Base-by-base conservation (phyloP, 2,113 vertebrate species). In the Pituophis catenifer region DNA sequence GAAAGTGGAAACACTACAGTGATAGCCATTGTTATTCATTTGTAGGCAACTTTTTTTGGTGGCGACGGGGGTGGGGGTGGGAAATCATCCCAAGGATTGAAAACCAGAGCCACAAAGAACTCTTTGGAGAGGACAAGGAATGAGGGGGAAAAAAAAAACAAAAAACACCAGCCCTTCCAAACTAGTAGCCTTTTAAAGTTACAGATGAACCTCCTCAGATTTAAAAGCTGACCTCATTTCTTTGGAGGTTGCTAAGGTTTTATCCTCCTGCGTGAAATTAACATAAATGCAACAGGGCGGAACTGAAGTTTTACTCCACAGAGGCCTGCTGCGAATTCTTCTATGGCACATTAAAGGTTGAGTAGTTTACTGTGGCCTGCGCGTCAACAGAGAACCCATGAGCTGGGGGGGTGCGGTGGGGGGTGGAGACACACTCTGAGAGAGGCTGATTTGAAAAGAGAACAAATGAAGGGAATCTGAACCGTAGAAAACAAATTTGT, bases 211-310 rank as follows among this genome's bases (percentile, higher is more conserved):
- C 91, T 95, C 91, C 75, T 50, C 0, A 19, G 92, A 91, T 94
- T 90, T 19, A 94, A 91, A 92, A 86, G 75, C 88, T 92, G 57
- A 90, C 89, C 88, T 65, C 91, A 95, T 94, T 81, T 91, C 55
- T 94, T 13, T 48, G 50, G 88, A 86, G 62, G 23, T 94, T 94
- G 89, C 88, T 26, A 92, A 53, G 93, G 57, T 57, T 58, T 75
- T 57, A 65, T 92, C 53, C 94, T 93, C 94, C 57, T 93, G 90
- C 26, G 12, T 55, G 57, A 89, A 33, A 93, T 87, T 90, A 92
- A 95, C 91, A 95, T 70, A 88, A 96, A 53, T 57, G 87, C 65
- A 94, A 65, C 94, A 93, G 92, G 93, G 70, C 3, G 81, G 92
- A 96, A 91, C 26, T 0, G 0, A 91, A 95, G 91, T 92, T 96